These are phyloP conservation scores for Datnioides undecimradiatus DNA, from an alignment of 2,113 vertebrate species.

Conservation along the genomic window DNA sequence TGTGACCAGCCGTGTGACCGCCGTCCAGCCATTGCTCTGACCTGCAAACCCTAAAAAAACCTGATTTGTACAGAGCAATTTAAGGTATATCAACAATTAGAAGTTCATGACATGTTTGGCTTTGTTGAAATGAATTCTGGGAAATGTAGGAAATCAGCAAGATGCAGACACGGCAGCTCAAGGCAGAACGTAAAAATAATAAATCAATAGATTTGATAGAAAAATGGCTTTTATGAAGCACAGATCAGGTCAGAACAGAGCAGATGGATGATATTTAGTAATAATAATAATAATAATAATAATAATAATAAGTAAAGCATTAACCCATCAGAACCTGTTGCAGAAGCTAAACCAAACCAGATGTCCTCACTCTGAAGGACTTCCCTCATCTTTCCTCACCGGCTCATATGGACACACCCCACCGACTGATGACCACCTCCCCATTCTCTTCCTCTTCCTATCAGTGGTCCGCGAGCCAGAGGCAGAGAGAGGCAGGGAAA, in stretches of 20 bases:
- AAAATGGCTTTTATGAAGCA: not conserved
- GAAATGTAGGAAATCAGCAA: not conserved
- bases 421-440: constrained; percentile 75
- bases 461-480: constrained; percentile 75
- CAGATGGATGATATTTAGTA: not conserved
- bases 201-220: not conserved
- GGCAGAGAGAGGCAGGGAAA: constrained; percentile 72
- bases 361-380: constrained; percentile 14
- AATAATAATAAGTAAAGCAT: not conserved
- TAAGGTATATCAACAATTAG: not conserved
- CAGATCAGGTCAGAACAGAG: not conserved
- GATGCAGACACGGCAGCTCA: not conserved
- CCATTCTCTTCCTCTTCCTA: constrained; percentile 75
- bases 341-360: not conserved
- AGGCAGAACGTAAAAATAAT: not conserved
- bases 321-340: not conserved
- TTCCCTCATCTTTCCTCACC: constrained; percentile 10
- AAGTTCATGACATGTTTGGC: not conserved
- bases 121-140: not conserved
- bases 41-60: too few species aligned
- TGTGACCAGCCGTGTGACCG: too few species aligned
- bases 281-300: too few species aligned
- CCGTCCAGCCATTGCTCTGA: too few species aligned
- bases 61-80: not conserved
- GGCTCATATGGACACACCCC: constrained; percentile 12